A percentile compares a stretch with the other conserved stretches of the same genome.
Evolutionary conservation across 2,888 invertebrate genomes (phyloP).

Genomic region (Hemistola chrysoprasaria): DNA sequence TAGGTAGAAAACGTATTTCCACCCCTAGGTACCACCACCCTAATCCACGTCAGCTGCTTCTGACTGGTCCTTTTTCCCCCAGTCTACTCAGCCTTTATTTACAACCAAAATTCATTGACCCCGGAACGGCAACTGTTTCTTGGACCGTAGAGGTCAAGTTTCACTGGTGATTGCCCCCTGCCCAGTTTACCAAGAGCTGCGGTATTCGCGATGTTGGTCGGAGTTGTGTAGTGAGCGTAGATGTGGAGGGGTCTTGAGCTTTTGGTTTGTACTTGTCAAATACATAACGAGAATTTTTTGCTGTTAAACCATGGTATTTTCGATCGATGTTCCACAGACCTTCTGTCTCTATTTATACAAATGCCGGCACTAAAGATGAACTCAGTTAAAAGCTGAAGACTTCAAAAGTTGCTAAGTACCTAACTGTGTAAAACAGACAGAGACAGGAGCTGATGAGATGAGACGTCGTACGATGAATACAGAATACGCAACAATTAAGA

Average conservation of each 20-base stretch:
- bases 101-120: slow-evolving; percentile 49
- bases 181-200: slow-evolving; percentile 43
- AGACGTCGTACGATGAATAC: no score
- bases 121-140: slow-evolving; percentile 31
- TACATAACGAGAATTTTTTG: slow-evolving; percentile 65
- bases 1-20: slow-evolving; percentile 46
- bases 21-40: slow-evolving; percentile 74
- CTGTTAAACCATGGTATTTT: slow-evolving; percentile 42
- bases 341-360: neutral
- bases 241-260: slow-evolving; percentile 34
- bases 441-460: no score
- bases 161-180: slow-evolving; percentile 38
- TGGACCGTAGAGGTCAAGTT: slow-evolving; percentile 42
- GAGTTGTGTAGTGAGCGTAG: slow-evolving; percentile 28
- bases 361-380: neutral
- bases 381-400: no score
- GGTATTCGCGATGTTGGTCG: slow-evolving; percentile 6
- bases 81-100: slow-evolving; percentile 58
- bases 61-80: slow-evolving; percentile 68
- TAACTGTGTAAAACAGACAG: no score
- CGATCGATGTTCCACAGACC: slow-evolving; percentile 20
- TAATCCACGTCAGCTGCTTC: slow-evolving; percentile 78
- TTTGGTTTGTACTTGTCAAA: slow-evolving; percentile 61
- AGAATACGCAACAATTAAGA: no score
- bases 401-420: no score